Base-by-base conservation (phyloP, 2,888 invertebrate genomes). In the Vanessa cardui region DNA sequence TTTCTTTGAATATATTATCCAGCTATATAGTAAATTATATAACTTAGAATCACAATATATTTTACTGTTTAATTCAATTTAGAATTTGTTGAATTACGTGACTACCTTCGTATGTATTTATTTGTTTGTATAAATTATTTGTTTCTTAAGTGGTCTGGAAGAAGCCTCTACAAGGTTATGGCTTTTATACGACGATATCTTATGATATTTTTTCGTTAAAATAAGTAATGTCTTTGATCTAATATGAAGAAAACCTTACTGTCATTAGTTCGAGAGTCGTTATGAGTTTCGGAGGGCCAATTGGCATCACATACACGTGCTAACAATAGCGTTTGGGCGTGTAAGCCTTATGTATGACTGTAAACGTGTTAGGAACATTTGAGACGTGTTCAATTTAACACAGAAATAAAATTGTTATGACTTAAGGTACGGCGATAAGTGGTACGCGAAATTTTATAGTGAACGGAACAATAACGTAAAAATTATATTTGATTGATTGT, bases 351-450 rank as follows among this genome's bases (percentile, higher is more conserved):
- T 68, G 52, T 64, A 68, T 64, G 39, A 59, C 58, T 66, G 63
- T 63, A 61, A 69, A 63, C 69, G 58, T 64, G 66, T 69, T 71
- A 66, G 66, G 60, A 61, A 63, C 60, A 61, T 71, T 63, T 71
- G 66, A 71, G 45, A 71, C 69, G 71, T 71, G 69, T 62, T 66
- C 63, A 64, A 69, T 69, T 69, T 71, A 46, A 64, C 52, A 46
- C 39, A 66, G 63, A 71, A 64, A 66, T 65, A 68, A 70, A 70
- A 62, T 59, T 58, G 52, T 68, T 60, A 65, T 64, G 44, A 52
- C 56, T 31, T 18, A 45, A 64, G 44, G 58, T 45, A 26, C 26
- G 49, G 9, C 46, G 33, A 31, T 39, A n/a, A 31, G 49, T 26
- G 18, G 31, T 18, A 33, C 6, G n/a, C 21, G 8, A 9, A 64